These are phyloP conservation scores for Trichonephila inaurata DNA, from an alignment of 1,140 invertebrate species.

Conservation along the genomic window DNA sequence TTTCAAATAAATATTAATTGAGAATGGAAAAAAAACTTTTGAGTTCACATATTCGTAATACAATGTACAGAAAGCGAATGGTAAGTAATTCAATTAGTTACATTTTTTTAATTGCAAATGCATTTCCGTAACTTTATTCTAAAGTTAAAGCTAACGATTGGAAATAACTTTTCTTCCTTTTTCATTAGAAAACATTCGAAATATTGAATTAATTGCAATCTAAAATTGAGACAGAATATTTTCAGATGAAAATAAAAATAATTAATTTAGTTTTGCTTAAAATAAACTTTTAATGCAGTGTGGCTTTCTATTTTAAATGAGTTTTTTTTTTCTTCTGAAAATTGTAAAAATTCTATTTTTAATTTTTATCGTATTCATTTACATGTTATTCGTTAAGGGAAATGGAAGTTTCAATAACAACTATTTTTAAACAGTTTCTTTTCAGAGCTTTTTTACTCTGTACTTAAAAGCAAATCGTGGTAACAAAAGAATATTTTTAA, in stretches of 20 bases:
- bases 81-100: slow-evolving; percentile 31
- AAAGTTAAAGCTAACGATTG: not conserved
- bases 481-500: too few species aligned
- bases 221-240: not conserved
- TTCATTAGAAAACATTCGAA: not conserved
- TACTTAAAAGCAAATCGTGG: too few species aligned
- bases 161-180: not conserved
- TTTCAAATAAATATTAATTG: not conserved
- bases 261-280: too few species aligned
- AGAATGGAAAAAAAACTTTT: not conserved
- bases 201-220: slow-evolving; percentile 36
- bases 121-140: not conserved
- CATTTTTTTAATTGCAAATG: slow-evolving; percentile 33
- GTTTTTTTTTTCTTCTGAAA: too few species aligned
- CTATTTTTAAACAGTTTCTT: too few species aligned
- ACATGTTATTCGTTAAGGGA: too few species aligned
- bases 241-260: not conserved
- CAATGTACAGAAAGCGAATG: not conserved
- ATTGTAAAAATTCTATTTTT: too few species aligned
- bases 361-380: too few species aligned
- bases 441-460: too few species aligned
- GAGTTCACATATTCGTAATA: not conserved
- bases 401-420: too few species aligned
- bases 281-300: too few species aligned
- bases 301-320: too few species aligned